Evolutionary conservation across 2,113 vertebrate genomes (phyloP).

Genomic region (Rhinoderma darwinii): DNA sequence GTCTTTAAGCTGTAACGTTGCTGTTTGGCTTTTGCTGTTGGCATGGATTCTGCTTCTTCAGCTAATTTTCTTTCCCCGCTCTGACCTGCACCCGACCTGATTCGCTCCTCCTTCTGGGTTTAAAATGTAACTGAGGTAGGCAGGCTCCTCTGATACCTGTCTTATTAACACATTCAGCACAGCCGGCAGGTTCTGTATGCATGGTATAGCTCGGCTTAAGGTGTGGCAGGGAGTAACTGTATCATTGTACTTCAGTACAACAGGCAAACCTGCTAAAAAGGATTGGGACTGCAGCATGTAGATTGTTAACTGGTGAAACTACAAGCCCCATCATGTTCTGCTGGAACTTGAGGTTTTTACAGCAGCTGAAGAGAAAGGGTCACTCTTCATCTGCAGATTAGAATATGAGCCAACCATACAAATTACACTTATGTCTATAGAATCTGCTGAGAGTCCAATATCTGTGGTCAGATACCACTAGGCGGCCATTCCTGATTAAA

Average conservation of each 20-base stretch:
- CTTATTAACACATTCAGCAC: slow-evolving; percentile 49
- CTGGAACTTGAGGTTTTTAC: neutral
- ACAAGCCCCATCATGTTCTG: neutral
- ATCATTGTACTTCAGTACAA: neutral
- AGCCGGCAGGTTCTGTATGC: neutral
- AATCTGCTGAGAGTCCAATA: neutral
- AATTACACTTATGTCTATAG: neutral
- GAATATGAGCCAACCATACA: neutral
- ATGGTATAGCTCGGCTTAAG: neutral
- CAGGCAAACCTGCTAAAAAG: neutral
- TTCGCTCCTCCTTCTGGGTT: slow-evolving; percentile 44
- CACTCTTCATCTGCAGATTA: neutral
- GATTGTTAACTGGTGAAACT: neutral
- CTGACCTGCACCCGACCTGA: slow-evolving; percentile 53
- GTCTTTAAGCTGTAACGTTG: slow-evolving; percentile 53
- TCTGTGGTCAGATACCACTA: neutral
- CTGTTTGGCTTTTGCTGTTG: slow-evolving; percentile 55
- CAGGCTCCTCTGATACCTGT: slow-evolving; percentile 32
- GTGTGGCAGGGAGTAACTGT: neutral
- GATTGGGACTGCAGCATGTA: neutral
- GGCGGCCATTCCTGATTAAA: too few relatives aligned
- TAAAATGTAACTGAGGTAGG: slow-evolving; percentile 53
- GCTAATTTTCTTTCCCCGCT: slow-evolving; percentile 58
- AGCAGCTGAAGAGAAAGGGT: neutral
- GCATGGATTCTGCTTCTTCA: slow-evolving; percentile 57